Evolutionary conservation across 2,797 vertebrate species (phyloP).

Genomic region (Halcyon chelicuti): DNA sequence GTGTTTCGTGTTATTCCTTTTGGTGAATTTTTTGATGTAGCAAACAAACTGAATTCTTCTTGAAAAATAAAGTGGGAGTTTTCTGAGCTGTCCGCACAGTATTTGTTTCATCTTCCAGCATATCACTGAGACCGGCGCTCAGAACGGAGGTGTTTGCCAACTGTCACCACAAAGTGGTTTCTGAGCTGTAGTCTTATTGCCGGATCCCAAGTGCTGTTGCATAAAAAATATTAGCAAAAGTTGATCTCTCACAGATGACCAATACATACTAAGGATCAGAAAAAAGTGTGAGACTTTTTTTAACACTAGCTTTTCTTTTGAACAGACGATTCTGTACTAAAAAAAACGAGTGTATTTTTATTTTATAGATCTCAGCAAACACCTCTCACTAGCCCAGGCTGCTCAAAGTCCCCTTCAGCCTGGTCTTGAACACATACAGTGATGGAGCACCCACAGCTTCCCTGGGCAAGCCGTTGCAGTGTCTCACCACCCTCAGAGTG

Average conservation of each 20-base stretch:
- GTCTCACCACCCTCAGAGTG: background rate
- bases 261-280: background rate
- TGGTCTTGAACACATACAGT: background rate
- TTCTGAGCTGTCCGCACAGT: conserved; percentile 1
- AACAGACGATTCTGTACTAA: background rate
- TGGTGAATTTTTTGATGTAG: conserved; percentile 29
- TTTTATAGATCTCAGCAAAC: background rate
- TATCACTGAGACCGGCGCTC: background rate
- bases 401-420: background rate
- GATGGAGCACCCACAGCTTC: background rate
- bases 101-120: conserved; percentile 7
- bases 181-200: background rate
- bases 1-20: conserved; percentile 30
- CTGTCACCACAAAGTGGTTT: background rate
- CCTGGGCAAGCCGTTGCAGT: background rate
- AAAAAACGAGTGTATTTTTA: background rate
- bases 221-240: background rate
- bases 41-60: conserved; percentile 46
- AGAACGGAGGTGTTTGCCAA: conserved; percentile 7
- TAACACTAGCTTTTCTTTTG: background rate
- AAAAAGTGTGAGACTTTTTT: background rate
- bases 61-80: conserved; percentile 29
- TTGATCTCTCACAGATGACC: background rate
- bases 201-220: background rate
- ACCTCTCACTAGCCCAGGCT: background rate